Evolutionary conservation across 1,140 invertebrate species (phyloP), one percentile per base, ranked within the genome.

Genomic region (Drosophila pruinosa): DNA sequence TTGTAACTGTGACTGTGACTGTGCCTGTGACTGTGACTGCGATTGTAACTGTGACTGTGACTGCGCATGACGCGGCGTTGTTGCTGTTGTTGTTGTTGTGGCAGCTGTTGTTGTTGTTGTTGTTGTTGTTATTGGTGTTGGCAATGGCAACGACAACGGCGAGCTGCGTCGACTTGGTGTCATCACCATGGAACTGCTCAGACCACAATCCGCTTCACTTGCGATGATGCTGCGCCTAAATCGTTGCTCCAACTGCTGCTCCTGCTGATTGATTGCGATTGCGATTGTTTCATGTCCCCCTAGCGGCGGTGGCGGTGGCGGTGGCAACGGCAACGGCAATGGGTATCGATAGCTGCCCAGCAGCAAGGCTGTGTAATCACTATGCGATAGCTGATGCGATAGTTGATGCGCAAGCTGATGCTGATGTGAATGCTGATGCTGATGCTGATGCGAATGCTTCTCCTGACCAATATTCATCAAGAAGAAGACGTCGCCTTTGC

Each of bases 161-260:
- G 94, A 94, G 80, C 93, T 93, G 91, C 93, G 93, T 81, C 94
- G 92, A 90, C 93, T 94, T 65, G 94, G 94, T 92, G 94, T 94
- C 94, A 94, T 94, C 92, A 93, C 93, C 93, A 91, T 91, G 69
- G 38, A 14, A 43, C 61, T 34, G 72, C 57, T 62, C 12, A 7
- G 10, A 38, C 38, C 5, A n/a, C 38, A n/a, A n/a, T 39, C 38
- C n/a, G n/a, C 31, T 34, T 34, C 31, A 34, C 31, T n/a, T 7
- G 26, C 8, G 26, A 4, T 26, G 12, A 6, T 36, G 12, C 8
- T 36, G 10, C 12, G 7, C 34, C 34, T 36, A 10, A 36, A 36
- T 10, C 8, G 26, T 7, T 26, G 26, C 26, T 26, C 26, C 26
- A 26, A 7, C 36, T 41, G 67, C 24, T 59, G 50, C 43, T 7